Percentiles rank a stretch among this genome's conserved stretches.
Evolutionary conservation across 2,888 invertebrate genomes (phyloP).

Genomic region (Drosophila colorata): DNA sequence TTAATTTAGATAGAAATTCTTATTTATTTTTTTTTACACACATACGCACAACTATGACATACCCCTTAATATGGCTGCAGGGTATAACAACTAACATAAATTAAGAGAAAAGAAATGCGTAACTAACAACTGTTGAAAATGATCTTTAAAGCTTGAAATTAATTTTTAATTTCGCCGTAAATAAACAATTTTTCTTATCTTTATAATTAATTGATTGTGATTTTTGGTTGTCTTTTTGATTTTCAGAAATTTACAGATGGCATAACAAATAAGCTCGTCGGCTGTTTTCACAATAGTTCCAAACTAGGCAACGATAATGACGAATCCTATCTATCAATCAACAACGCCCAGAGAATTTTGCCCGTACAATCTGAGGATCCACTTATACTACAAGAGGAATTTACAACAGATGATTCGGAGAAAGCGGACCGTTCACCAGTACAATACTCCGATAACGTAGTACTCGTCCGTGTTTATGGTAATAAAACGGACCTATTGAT

Average conservation of each 20-base stretch:
- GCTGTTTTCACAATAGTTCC: conserved; percentile 87
- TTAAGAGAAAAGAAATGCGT: neutral
- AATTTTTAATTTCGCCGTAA: neutral
- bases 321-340: conserved; percentile 55
- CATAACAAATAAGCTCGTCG: conserved; percentile 96
- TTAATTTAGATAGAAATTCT: too few relatives aligned
- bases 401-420: conserved; percentile 54
- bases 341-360: conserved; percentile 50
- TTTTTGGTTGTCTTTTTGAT: conserved; percentile 47
- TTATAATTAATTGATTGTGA: too few relatives aligned
- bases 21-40: too few relatives aligned
- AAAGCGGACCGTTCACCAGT: conserved; percentile 69
- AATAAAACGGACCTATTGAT: conserved; percentile 96
- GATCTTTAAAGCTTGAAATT: neutral
- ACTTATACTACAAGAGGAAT: conserved; percentile 53
- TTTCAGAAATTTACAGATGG: conserved; percentile 96
- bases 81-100: neutral
- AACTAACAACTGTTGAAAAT: neutral
- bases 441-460: conserved; percentile 87
- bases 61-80: neutral
- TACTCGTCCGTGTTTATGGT: conserved; percentile 96
- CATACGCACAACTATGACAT: neutral
- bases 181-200: neutral
- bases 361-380: conserved; percentile 51
- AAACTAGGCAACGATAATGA: conserved; percentile 54